Percentiles rank a stretch among this genome's conserved stretches.
Conservation (phyloP, 2,113 vertebrate species). For the Melospiza georgiana region DNA sequence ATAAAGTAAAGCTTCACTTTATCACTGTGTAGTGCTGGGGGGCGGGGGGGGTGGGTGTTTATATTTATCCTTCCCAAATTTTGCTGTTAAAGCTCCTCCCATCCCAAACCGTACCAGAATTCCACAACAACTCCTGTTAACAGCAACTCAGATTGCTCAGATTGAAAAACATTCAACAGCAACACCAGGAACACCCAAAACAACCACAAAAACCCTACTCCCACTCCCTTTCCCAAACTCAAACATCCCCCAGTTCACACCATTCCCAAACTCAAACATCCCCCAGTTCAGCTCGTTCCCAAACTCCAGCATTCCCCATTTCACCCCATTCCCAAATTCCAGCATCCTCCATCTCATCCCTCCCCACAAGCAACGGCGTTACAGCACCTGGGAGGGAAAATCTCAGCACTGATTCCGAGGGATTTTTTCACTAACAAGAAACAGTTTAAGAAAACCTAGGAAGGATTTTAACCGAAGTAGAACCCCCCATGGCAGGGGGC, state of each 20-base stretch:
- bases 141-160: no score
- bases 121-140: accelerated
- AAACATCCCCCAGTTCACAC: no score
- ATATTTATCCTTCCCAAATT: not conserved
- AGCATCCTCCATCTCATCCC: not conserved
- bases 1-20: not conserved
- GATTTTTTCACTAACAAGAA: not conserved
- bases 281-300: not conserved
- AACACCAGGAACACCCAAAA: no score
- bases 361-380: not conserved
- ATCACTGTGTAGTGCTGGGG: no score
- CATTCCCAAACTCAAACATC: no score
- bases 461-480: not conserved
- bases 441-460: not conserved
- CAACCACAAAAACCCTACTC: not conserved
- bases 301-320: not conserved
- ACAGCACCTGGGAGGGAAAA: no score
- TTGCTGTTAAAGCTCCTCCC: not conserved
- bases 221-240: not conserved
- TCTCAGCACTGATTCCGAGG: not conserved
- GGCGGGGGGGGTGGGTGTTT: no score
- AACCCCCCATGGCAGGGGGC: not conserved
- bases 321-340: not conserved
- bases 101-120: not conserved
- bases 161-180: no score